A percentile compares a stretch with the other conserved stretches of the same genome.
phyloP scores from a whole-genome alignment of 92 coral and sea anemone genomes.

The Porites divaricata region DNA sequence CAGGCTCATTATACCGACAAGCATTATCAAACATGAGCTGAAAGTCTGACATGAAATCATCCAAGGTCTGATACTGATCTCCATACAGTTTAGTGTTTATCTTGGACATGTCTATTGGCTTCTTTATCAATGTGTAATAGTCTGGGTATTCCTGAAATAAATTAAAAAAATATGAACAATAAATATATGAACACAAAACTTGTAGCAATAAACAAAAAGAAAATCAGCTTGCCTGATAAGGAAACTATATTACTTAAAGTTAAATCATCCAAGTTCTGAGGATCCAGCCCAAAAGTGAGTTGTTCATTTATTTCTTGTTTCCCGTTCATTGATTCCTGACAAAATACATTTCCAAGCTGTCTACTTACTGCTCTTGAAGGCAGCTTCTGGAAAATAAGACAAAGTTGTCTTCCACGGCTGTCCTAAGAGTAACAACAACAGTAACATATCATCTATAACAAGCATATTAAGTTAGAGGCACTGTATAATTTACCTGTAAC shows the following conservation, averaged over 20 bases:
- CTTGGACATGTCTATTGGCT: slow-evolving; percentile 99
- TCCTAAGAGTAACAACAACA: slow-evolving; percentile 57
- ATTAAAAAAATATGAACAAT: neutral
- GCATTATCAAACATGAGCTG: slow-evolving; percentile 99
- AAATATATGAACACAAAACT: neutral
- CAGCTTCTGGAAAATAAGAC: slow-evolving; percentile 96
- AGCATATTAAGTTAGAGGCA: neutral
- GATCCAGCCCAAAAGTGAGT: no score
- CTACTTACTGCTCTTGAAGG: slow-evolving; percentile 95
- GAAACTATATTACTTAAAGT: no score
- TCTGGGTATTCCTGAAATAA: slow-evolving; percentile 92
- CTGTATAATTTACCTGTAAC: neutral
- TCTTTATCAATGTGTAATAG: slow-evolving; percentile 94
- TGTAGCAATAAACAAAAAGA: neutral
- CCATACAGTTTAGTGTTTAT: slow-evolving; percentile 91
- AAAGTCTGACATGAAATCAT: slow-evolving; percentile 95
- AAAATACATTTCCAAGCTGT: neutral
- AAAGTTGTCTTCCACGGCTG: slow-evolving; percentile 92
- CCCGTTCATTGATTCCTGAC: no score
- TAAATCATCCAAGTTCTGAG: no score
- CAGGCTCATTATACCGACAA: slow-evolving; percentile 97
- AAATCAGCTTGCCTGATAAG: no score
- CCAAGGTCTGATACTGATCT: slow-evolving; percentile 92
- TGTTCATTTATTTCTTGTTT: no score
- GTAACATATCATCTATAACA: neutral